These are phyloP conservation scores for Chelon labrosus DNA, from an alignment of 2,797 vertebrate genomes.

Conservation along the genomic window DNA sequence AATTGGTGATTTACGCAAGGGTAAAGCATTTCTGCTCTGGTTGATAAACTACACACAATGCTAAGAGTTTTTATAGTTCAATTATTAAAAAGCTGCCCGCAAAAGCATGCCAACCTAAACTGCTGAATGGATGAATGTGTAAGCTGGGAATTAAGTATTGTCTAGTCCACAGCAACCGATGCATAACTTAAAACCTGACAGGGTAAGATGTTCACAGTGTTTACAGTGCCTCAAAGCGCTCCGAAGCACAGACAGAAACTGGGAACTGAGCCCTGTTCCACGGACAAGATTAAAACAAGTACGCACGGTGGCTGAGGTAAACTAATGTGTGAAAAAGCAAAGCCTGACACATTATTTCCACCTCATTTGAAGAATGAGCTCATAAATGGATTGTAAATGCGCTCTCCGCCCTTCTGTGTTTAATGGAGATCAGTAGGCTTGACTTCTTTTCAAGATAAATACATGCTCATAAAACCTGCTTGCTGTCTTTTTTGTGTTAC, in stretches of 20 bases:
- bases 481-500: no score
- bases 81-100: background rate
- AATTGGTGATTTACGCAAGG: background rate
- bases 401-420: background rate
- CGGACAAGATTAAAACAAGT: constrained; percentile 38
- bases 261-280: constrained; percentile 2
- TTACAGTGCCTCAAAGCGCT: constrained; percentile 1
- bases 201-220: background rate
- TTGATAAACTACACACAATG: background rate
- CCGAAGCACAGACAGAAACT: constrained; percentile 6
- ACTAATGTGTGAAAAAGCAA: constrained; percentile 11
- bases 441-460: background rate
- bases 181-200: constrained; percentile 2
- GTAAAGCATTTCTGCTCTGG: background rate
- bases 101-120: background rate
- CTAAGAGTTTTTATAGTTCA: background rate
- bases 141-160: background rate
- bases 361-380: background rate
- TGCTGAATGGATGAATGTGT: background rate
- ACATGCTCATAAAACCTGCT: background rate
- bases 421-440: background rate
- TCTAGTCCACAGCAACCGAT: background rate
- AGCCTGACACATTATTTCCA: background rate
- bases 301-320: constrained; percentile 1
- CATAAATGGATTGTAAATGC: background rate